Percentiles rank a stretch among this genome's conserved stretches.
Evolutionary conservation across 2,888 invertebrate species (phyloP).

Genomic region (Parelbella ahira): DNA sequence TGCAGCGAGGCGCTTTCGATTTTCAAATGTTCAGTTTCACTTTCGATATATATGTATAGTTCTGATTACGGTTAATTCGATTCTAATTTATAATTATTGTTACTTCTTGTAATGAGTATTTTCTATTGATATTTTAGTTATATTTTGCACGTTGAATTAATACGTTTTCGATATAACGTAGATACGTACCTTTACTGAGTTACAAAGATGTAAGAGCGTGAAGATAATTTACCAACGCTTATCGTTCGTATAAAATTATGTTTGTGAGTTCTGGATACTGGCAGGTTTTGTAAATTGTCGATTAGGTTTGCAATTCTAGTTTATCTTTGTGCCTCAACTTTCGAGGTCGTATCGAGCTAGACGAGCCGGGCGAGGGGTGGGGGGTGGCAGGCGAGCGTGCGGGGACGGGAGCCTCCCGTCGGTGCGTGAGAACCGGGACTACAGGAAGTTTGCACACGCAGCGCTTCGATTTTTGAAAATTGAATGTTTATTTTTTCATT

Average conservation of each 20-base stretch:
- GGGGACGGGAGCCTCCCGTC: slow-evolving; percentile 2
- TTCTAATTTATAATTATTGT: too few species aligned
- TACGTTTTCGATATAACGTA: too few species aligned
- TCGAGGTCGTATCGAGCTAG: slow-evolving; percentile 20
- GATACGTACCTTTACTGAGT: too few species aligned
- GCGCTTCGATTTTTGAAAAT: slow-evolving; percentile 41
- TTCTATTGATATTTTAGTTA: too few species aligned
- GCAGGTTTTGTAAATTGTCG: neutral
- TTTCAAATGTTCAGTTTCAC: slow-evolving; percentile 10
- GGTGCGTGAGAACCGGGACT: slow-evolving; percentile 21
- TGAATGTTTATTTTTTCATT: slow-evolving; percentile 29
- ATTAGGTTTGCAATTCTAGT: slow-evolving; percentile 12
- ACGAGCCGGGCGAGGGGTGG: slow-evolving; percentile 19
- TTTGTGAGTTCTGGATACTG: too few species aligned
- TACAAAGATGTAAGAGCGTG: too few species aligned
- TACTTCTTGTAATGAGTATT: too few species aligned
- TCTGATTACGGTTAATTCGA: too few species aligned
- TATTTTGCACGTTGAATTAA: too few species aligned
- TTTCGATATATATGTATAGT: too few species aligned
- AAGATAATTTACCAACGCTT: too few species aligned
- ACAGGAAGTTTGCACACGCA: slow-evolving; percentile 49
- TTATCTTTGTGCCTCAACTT: slow-evolving; percentile 14
- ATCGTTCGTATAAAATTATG: too few species aligned
- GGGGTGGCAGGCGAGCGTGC: slow-evolving; percentile 35
- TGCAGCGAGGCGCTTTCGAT: slow-evolving; percentile 28